These are phyloP conservation scores for Phylloscopus trochilus DNA, from an alignment of 2,113 vertebrate genomes.

Conservation along the genomic window DNA sequence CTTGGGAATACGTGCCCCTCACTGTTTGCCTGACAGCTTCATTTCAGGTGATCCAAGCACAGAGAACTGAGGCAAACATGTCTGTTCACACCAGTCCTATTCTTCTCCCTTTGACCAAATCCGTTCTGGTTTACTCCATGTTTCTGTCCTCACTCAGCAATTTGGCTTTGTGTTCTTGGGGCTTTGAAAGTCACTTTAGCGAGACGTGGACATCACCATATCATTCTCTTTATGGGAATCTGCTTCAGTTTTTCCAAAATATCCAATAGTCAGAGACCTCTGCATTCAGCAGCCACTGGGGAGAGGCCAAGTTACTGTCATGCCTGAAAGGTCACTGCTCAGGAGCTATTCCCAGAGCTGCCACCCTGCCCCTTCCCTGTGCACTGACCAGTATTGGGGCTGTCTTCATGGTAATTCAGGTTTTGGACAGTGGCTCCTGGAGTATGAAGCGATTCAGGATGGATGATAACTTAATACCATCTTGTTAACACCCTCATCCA, in stretches of 20 bases:
- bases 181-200: not conserved
- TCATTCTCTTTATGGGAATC: not conserved
- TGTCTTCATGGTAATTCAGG: not conserved
- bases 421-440: not conserved
- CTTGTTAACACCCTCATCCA: not conserved
- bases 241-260: not conserved
- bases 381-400: not conserved
- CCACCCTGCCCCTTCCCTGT: not conserved
- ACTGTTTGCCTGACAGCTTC: not conserved
- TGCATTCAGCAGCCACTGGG: not conserved
- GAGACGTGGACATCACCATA: not conserved
- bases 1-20: accelerated
- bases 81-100: not conserved
- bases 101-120: not conserved
- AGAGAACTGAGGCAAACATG: not conserved
- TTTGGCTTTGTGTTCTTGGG: not conserved
- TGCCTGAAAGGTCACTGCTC: not conserved
- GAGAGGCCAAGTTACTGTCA: not conserved
- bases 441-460: not conserved
- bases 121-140: not conserved
- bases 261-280: not conserved
- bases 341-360: not conserved
- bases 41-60: not conserved
- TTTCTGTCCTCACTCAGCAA: not conserved
- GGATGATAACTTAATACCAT: not conserved